These are phyloP conservation scores for Stenolophus ochropezus DNA, from an alignment of 2,888 invertebrate genomes.

Conservation along the genomic window DNA sequence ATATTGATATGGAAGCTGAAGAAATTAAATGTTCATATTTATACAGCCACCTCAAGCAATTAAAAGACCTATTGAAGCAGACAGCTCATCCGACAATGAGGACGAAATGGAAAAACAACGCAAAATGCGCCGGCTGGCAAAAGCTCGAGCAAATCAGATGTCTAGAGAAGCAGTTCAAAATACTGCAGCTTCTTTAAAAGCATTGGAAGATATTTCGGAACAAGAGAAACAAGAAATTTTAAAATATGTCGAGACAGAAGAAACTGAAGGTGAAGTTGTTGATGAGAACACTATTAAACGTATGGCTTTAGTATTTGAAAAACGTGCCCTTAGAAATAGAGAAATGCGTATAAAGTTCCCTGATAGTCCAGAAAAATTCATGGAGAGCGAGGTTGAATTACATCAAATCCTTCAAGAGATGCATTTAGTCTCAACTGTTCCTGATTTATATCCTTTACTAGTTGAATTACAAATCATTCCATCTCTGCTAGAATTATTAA, in stretches of 20 bases:
- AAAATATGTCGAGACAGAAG: constrained; percentile 89
- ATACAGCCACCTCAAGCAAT: constrained; percentile 88
- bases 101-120: constrained; percentile 79
- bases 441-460: constrained; percentile 93
- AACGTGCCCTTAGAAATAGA: constrained; percentile 93
- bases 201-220: constrained; percentile 77
- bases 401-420: constrained; percentile 90
- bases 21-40: neutral
- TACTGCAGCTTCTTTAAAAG: constrained; percentile 71
- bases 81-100: constrained; percentile 81
- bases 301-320: constrained; percentile 94
- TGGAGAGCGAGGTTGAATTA: constrained; percentile 93
- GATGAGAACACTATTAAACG: constrained; percentile 93
- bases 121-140: constrained; percentile 78
- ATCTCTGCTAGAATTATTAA: constrained; percentile 91
- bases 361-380: constrained; percentile 97
- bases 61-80: constrained; percentile 79
- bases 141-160: constrained; percentile 75
- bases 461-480: constrained; percentile 93
- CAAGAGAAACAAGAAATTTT: constrained; percentile 88
- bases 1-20: neutral
- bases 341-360: constrained; percentile 99
- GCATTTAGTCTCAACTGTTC: constrained; percentile 95
- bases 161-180: constrained; percentile 70
- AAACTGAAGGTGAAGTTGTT: constrained; percentile 87